Conservation (phyloP, 2,797 vertebrate genomes). For the Arrhamphus sclerolepis region DNA sequence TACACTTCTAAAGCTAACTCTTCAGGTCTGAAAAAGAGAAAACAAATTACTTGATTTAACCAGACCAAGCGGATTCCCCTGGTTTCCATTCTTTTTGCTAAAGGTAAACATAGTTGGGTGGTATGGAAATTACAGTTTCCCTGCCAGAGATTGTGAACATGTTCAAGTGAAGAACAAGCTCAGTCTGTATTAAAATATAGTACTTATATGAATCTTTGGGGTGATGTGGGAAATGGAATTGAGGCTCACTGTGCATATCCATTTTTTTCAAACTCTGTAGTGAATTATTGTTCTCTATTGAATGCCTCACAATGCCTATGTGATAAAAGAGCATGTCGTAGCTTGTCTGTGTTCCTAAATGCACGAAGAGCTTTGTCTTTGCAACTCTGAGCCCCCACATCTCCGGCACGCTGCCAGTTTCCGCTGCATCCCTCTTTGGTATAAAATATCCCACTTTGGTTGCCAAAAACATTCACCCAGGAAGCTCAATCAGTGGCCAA, state of each 20-base stretch:
- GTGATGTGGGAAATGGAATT: neutral
- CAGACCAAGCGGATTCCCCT: too few relatives aligned
- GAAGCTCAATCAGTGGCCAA: slow-evolving; percentile 78
- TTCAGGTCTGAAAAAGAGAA: too few relatives aligned
- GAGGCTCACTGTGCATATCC: slow-evolving; percentile 44
- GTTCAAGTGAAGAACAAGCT: neutral
- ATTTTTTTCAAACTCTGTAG: slow-evolving; percentile 59
- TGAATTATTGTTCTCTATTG: slow-evolving; percentile 45
- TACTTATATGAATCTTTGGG: neutral
- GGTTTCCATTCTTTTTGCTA: too few relatives aligned
- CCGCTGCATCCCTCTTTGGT: slow-evolving; percentile 11
- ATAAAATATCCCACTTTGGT: slow-evolving; percentile 73
- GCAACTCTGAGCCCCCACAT: slow-evolving; percentile 17
- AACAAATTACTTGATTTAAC: too few relatives aligned
- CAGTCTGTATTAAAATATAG: neutral
- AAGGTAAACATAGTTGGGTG: neutral
- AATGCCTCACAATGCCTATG: slow-evolving; percentile 43
- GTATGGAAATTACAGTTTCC: neutral
- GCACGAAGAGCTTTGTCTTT: slow-evolving; percentile 45
- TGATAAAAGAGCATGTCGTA: slow-evolving; percentile 52
- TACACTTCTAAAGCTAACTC: too few relatives aligned
- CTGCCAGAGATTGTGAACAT: neutral
- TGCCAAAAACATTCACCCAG: slow-evolving; percentile 76
- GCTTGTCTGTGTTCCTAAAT: slow-evolving; percentile 59
- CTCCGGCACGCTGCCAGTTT: slow-evolving; percentile 41